These are phyloP conservation scores for Idaea aversata DNA, from an alignment of 2,888 invertebrate species.

Conservation along the genomic window DNA sequence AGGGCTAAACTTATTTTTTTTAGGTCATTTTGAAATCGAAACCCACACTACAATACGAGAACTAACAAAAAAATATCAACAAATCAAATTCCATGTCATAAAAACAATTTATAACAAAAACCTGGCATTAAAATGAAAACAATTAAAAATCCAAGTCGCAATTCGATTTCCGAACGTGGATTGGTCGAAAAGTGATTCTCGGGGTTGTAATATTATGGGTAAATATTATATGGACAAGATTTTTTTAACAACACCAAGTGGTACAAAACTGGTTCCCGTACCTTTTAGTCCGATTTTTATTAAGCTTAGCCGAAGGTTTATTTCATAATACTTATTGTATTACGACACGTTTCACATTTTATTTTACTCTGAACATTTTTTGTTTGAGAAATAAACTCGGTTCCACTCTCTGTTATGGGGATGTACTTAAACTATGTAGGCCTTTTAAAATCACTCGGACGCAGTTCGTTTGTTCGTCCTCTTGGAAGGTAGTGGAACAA, in stretches of 20 bases:
- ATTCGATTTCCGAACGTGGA: constrained; percentile 64
- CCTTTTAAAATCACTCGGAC: constrained; percentile 32
- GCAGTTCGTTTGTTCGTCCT: constrained; percentile 38
- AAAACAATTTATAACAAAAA: constrained; percentile 54
- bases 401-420: constrained; percentile 14
- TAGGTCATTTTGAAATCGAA: too few relatives aligned
- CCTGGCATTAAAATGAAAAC: constrained; percentile 59
- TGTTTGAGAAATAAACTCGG: constrained; percentile 13
- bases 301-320: constrained; percentile 66
- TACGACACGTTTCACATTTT: constrained; percentile 58
- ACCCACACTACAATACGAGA: too few relatives aligned
- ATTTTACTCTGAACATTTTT: constrained; percentile 37
- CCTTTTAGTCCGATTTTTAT: constrained; percentile 69
- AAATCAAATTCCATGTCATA: constrained; percentile 45
- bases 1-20: too few relatives aligned
- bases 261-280: constrained; percentile 67
- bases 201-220: constrained; percentile 68
- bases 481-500: constrained; percentile 65
- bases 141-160: constrained; percentile 72
- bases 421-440: constrained; percentile 15
- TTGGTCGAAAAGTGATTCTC: constrained; percentile 71
- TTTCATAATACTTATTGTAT: constrained; percentile 68
- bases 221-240: constrained; percentile 75
- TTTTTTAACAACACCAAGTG: constrained; percentile 70
- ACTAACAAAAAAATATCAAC: constrained; percentile 11